Conservation (phyloP, 1,140 invertebrate genomes). For the Penaeus japonicus region DNA sequence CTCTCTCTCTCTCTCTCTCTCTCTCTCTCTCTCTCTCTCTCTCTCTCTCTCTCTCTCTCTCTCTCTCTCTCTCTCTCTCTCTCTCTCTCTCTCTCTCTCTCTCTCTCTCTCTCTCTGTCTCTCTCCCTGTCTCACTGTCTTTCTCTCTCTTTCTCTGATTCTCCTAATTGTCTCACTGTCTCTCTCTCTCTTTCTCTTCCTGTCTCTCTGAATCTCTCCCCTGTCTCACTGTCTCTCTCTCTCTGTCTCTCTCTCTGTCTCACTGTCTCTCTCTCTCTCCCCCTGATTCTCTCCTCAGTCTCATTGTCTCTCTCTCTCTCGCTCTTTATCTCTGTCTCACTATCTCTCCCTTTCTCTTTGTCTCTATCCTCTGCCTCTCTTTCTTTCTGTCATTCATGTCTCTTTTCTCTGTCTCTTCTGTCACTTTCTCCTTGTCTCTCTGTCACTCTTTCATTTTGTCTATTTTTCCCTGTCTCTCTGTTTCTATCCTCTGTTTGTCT, state of each 20-base stretch:
- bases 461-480: neutral
- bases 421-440: neutral
- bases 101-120: conserved; percentile 25
- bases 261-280: neutral
- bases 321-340: neutral
- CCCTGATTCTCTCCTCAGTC: neutral
- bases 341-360: neutral
- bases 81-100: conserved; percentile 16
- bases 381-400: neutral
- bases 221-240: neutral
- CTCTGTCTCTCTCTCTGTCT: neutral
- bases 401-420: neutral
- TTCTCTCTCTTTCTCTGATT: neutral
- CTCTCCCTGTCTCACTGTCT: conserved; percentile 32
- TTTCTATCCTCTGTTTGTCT: neutral
- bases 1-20: neutral
- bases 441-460: neutral
- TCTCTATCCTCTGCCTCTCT: no score
- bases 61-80: neutral
- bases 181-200: neutral
- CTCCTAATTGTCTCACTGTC: neutral
- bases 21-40: neutral
- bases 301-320: neutral
- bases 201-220: neutral
- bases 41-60: neutral